Conservation (phyloP, 2,888 invertebrate species). For the Drosophila mimica region DNA sequence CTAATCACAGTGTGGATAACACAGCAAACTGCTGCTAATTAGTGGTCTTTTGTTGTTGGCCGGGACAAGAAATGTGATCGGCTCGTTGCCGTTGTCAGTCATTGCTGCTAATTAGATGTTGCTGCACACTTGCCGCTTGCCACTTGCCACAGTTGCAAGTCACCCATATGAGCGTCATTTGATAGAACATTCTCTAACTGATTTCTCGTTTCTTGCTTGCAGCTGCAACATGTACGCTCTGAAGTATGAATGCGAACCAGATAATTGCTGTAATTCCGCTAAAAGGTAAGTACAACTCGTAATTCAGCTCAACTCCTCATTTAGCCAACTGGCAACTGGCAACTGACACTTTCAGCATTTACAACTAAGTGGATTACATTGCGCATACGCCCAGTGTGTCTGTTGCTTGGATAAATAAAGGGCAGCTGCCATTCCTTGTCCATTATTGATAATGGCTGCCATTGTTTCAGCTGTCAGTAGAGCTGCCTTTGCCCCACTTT, state of each 20-base stretch:
- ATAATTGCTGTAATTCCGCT: conserved; percentile 57
- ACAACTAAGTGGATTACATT: conserved; percentile 42
- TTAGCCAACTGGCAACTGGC: neutral
- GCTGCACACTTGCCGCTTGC: neutral
- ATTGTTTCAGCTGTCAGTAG: conserved; percentile 56
- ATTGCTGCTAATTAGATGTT: conserved; percentile 31
- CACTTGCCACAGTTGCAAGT: neutral
- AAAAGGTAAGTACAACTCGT: conserved; percentile 58
- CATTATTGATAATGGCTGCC: conserved; percentile 54
- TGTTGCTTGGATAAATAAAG: conserved; percentile 23
- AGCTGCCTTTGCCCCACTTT: conserved; percentile 36
- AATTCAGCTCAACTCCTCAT: conserved; percentile 20
- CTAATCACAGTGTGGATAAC: conserved; percentile 10
- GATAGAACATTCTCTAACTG: conserved; percentile 18
- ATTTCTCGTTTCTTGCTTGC: conserved; percentile 24
- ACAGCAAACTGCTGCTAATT: conserved; percentile 28
- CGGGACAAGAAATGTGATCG: conserved; percentile 9
- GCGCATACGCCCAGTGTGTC: conserved; percentile 41
- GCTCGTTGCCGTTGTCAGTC: neutral
- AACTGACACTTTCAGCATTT: conserved; percentile 17
- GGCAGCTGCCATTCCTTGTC: conserved; percentile 7
- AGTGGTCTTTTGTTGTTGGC: conserved; percentile 5
- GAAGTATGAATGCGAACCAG: conserved; percentile 20
- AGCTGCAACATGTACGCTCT: conserved; percentile 48
- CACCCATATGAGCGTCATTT: neutral